These are phyloP conservation scores for Trichoplusia ni DNA, from an alignment of 1,140 invertebrate species.

Conservation along the genomic window DNA sequence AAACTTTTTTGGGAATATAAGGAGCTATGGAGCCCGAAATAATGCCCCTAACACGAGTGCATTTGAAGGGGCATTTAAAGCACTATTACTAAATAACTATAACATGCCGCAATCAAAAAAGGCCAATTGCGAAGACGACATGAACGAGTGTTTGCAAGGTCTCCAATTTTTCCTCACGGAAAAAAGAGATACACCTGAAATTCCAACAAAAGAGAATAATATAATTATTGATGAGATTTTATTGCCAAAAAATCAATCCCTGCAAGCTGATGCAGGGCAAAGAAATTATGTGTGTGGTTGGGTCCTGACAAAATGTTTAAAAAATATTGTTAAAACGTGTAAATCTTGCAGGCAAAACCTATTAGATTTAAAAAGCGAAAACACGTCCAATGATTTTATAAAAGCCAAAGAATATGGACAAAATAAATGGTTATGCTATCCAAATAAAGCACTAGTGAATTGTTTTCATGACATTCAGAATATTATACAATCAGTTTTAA, in stretches of 20 bases:
- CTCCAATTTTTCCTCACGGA: constrained; percentile 26
- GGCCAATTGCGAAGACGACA: constrained; percentile 43
- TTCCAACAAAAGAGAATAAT: neutral
- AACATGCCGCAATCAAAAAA: constrained; percentile 24
- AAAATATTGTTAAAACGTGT: constrained; percentile 38
- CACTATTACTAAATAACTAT: constrained; percentile 39
- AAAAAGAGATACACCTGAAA: neutral
- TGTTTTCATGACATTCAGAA: constrained; percentile 37
- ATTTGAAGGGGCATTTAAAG: constrained; percentile 47
- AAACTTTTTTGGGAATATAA: constrained; percentile 26
- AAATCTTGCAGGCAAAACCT: constrained; percentile 17
- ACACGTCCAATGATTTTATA: constrained; percentile 27
- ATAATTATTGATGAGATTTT: neutral
- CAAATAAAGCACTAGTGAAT: constrained; percentile 5
- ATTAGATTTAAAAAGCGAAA: neutral
- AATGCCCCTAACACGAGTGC: constrained; percentile 31
- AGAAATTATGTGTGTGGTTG: constrained; percentile 46
- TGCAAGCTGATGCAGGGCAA: constrained; percentile 39
- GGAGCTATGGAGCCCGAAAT: neutral
- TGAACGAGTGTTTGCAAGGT: constrained; percentile 42
- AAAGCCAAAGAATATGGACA: constrained; percentile 35
- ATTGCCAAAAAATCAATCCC: neutral
- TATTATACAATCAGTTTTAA: constrained; percentile 18
- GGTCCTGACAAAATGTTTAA: constrained; percentile 41
- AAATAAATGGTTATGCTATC: constrained; percentile 42